Percentiles rank a stretch among this genome's conserved stretches.
These are phyloP conservation scores for Trilocha varians DNA, from an alignment of 2,888 invertebrate species.

Conservation along the genomic window DNA sequence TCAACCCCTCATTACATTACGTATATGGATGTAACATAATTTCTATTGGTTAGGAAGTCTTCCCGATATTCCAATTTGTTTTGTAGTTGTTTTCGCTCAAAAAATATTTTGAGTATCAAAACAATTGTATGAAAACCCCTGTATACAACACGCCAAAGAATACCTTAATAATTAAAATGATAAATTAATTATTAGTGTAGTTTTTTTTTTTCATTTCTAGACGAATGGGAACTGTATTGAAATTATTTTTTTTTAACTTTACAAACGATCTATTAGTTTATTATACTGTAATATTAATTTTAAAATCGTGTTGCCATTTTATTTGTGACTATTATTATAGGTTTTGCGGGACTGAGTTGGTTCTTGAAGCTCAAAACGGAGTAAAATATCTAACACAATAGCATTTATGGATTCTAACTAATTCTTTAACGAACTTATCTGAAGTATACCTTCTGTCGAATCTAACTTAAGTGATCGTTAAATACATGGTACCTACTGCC, in stretches of 20 bases:
- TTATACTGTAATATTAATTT: too few species aligned
- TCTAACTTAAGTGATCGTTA: too few species aligned
- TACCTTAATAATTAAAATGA: not conserved
- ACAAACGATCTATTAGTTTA: too few species aligned
- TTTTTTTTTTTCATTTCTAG: not conserved
- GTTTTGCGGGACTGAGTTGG: not conserved
- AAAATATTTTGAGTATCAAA: not conserved
- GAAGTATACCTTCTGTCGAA: too few species aligned
- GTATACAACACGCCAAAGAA: not conserved
- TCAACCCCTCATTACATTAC: conserved; percentile 28
- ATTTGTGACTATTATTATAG: not conserved
- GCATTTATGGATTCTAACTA: too few species aligned
- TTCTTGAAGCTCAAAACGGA: too few species aligned
- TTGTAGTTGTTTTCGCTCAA: not conserved
- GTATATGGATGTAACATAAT: not conserved
- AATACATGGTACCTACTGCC: too few species aligned
- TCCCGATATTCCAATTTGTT: not conserved
- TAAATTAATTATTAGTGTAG: not conserved
- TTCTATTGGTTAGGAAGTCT: conserved; percentile 7
- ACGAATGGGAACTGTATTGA: too few species aligned
- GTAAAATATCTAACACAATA: too few species aligned
- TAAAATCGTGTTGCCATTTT: not conserved
- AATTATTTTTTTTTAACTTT: too few species aligned
- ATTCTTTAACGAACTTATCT: too few species aligned
- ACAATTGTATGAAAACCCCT: not conserved